A percentile compares a stretch with the other conserved stretches of the same genome.
These are phyloP conservation scores for Monopis laevigella DNA, from an alignment of 2,888 invertebrate species.

Conservation along the genomic window DNA sequence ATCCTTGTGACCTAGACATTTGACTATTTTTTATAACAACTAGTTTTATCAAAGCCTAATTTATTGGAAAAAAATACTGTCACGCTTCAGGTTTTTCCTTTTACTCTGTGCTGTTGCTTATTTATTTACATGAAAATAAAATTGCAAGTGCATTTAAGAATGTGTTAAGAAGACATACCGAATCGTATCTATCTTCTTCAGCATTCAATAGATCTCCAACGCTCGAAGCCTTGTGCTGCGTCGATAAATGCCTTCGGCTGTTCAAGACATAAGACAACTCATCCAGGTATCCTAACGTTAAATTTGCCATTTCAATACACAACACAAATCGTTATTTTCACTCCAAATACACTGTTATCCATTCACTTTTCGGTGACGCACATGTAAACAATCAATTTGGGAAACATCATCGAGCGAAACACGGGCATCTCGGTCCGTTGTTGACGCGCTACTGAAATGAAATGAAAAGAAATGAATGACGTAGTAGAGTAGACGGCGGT, in stretches of 20 bases:
- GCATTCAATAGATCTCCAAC: conserved; percentile 58
- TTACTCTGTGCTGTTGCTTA: neutral
- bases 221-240: conserved; percentile 55
- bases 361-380: conserved; percentile 7
- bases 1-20: too few species aligned
- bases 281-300: conserved; percentile 60
- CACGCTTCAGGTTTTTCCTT: neutral
- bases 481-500: neutral
- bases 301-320: conserved; percentile 45
- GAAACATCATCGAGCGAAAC: neutral
- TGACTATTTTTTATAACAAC: too few species aligned
- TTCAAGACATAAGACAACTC: conserved; percentile 60
- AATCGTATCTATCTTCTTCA: conserved; percentile 32
- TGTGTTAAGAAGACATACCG: neutral
- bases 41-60: too few species aligned
- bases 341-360: conserved; percentile 4
- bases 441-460: conserved; percentile 31
- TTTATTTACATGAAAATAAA: neutral
- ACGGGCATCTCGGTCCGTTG: conserved; percentile 31
- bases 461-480: conserved; percentile 1
- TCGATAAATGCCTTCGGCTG: conserved; percentile 46
- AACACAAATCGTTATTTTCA: too few species aligned
- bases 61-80: neutral
- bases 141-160: neutral
- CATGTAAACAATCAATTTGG: neutral